Base-by-base conservation (phyloP, 2,113 vertebrate species). In the Nesoenas mayeri region DNA sequence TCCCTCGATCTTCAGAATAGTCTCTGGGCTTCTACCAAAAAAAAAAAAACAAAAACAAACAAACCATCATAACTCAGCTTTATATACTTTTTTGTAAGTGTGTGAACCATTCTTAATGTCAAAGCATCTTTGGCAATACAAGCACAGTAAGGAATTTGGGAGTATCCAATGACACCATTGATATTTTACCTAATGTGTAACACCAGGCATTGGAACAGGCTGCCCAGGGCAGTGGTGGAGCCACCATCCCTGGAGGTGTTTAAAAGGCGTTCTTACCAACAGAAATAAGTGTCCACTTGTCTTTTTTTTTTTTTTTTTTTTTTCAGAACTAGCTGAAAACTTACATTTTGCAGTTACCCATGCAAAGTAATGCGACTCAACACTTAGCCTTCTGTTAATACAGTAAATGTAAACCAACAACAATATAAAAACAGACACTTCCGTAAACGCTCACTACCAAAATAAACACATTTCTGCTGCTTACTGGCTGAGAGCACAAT, bases 391-490 rank as follows among this genome's bases (percentile, higher is more conserved):
- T 91, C 67, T 86, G 31, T 26, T 74, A 53, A 48, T 2, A 53
- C 9, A 60, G 42, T 31, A 94, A 95, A 86, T 26, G 64, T 47
- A 91, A 88, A 88, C 57, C 85, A 91, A 74, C 20, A 93, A 53
- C 66, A 95, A 42, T 3, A 56, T 19, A 92, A 88, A 94, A 21
- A 29, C 24, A 86, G 85, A 72, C 48, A 15, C 26, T 82, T 91
- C 85, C 66, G 82, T 60, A 93, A 95, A 89, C 15, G 26, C 24
- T 92, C 87, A 71, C 85, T 51, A 88, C 89, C 82, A 97, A 97
- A 98, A 98, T 89, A 97, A 98, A 98, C 96, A 95, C 82, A 96
- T 97, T 98, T 98, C 97, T 98, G 96, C 91, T 96, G 56, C 42
- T 97, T 89, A 38, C 26, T 26, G 47, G 36, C 53, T 79, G 84